phyloP scores from a whole-genome alignment of 1,140 invertebrate species.

The Chrysopa pallens region DNA sequence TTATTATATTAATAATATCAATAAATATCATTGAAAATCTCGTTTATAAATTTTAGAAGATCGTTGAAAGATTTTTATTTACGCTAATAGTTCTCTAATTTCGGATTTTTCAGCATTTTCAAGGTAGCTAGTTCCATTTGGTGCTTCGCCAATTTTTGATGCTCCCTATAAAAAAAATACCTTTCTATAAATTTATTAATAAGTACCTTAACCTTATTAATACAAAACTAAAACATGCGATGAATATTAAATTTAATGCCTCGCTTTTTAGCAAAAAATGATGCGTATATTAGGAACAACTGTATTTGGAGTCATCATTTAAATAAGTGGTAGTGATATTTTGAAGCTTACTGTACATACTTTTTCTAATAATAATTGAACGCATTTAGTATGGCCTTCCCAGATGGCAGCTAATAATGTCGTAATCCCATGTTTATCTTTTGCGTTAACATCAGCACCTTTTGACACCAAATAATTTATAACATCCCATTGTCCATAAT shows the following conservation, averaged over 20 bases:
- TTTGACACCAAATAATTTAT: slow-evolving; percentile 71
- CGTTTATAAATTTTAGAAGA: too few relatives aligned
- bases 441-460: slow-evolving; percentile 79
- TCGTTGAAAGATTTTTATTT: too few relatives aligned
- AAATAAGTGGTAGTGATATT: neutral
- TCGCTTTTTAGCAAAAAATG: too few relatives aligned
- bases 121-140: slow-evolving; percentile 70
- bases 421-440: slow-evolving; percentile 88
- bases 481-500: slow-evolving; percentile 87
- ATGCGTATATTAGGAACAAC: too few relatives aligned
- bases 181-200: neutral
- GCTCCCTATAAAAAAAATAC: slow-evolving; percentile 46
- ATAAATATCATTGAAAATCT: too few relatives aligned
- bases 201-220: slow-evolving; percentile 1
- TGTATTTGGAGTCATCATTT: neutral
- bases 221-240: slow-evolving; percentile 3
- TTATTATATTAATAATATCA: too few relatives aligned
- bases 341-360: slow-evolving; percentile 36
- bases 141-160: slow-evolving; percentile 61
- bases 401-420: slow-evolving; percentile 84
- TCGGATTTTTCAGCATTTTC: slow-evolving; percentile 84
- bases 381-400: slow-evolving; percentile 87
- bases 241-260: neutral
- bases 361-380: slow-evolving; percentile 70
- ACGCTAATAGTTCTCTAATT: slow-evolving; percentile 55